Evolutionary conservation across 2,113 vertebrate genomes (phyloP).

Genomic region (Heterotis niloticus): DNA sequence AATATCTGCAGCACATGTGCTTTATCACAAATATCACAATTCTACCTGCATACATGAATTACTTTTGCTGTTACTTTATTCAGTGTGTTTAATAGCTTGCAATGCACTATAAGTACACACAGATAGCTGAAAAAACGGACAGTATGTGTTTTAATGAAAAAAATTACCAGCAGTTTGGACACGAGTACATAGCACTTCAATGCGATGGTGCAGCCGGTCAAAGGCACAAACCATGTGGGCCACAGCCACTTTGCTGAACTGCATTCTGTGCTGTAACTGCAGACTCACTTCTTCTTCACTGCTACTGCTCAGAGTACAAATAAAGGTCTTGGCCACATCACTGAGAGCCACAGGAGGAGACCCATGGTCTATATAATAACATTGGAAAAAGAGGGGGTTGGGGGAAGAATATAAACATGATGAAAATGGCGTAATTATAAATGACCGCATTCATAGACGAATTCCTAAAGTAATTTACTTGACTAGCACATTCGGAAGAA

Average conservation of each 20-base stretch:
- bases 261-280: slow-evolving; percentile 80
- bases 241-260: slow-evolving; percentile 80
- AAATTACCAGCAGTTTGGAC: slow-evolving; percentile 67
- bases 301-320: slow-evolving; percentile 76
- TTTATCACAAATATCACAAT: too few relatives aligned
- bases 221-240: slow-evolving; percentile 77
- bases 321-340: slow-evolving; percentile 74
- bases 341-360: slow-evolving; percentile 60
- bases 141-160: not conserved
- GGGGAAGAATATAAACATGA: not conserved
- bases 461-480: too few relatives aligned
- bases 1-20: too few relatives aligned
- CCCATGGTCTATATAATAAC: slow-evolving; percentile 36
- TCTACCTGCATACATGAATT: too few relatives aligned
- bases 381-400: not conserved
- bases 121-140: too few relatives aligned
- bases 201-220: slow-evolving; percentile 72
- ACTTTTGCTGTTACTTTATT: too few relatives aligned
- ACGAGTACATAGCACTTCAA: slow-evolving; percentile 72
- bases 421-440: not conserved
- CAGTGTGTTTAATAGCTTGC: too few relatives aligned
- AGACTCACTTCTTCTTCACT: slow-evolving; percentile 80
- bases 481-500: too few relatives aligned
- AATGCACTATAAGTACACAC: too few relatives aligned
- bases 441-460: not conserved